phyloP scores from a whole-genome alignment of 2,888 invertebrate genomes.

The Eupithecia tripunctaria region DNA sequence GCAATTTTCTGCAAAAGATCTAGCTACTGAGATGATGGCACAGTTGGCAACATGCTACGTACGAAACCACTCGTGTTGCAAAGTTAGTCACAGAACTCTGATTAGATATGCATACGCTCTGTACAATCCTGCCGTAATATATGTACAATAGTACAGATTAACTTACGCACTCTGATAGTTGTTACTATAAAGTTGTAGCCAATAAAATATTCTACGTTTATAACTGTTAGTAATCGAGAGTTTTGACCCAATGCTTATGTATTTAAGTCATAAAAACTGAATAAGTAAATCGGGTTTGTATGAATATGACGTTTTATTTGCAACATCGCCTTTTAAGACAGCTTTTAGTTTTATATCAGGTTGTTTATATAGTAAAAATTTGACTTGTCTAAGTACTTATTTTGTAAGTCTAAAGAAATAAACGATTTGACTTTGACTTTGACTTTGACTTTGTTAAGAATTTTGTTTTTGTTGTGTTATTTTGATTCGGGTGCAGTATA shows the following conservation, averaged over 20 bases:
- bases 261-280: slow-evolving; percentile 1
- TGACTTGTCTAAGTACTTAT: too few species aligned
- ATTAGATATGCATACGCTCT: background rate
- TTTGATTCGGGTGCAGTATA: background rate
- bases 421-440: too few species aligned
- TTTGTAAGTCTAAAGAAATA: too few species aligned
- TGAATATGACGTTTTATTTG: background rate
- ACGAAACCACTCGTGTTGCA: background rate
- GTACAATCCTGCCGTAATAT: too few species aligned
- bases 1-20: too few species aligned
- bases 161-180: background rate
- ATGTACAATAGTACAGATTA: background rate
- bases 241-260: background rate
- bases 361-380: too few species aligned
- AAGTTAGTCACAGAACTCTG: background rate
- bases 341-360: background rate
- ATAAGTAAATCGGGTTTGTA: background rate
- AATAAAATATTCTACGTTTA: background rate
- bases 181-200: background rate
- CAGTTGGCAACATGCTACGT: too few species aligned
- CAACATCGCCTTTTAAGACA: background rate
- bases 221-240: background rate
- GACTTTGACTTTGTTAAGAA: too few species aligned
- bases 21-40: too few species aligned
- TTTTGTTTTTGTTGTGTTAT: background rate